Base-by-base conservation (phyloP, 2,888 invertebrate species). In the Eucera pruinosa region DNA sequence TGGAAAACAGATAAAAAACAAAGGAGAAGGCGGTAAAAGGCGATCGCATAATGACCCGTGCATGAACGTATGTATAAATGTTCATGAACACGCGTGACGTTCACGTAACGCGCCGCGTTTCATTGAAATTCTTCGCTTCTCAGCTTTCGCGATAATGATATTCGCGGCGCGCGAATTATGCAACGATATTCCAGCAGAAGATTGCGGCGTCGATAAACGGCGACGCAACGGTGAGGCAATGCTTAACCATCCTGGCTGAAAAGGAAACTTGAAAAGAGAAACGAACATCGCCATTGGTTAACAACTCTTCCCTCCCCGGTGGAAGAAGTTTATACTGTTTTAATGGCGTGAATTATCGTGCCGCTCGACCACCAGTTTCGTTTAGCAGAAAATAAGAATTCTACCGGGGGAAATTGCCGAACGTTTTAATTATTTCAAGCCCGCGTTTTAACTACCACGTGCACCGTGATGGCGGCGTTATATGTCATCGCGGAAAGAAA, bases 61-160 rank as follows among this genome's bases (percentile, higher is more conserved):
- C 23, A 48, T 13, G 23, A 18, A 11, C 52, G 18, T 50, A 27
- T 27, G 36, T 1, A 6, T 5, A 6, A 5, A 47, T 27, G 41
- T 23, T 15, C 15, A 39, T 7, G 30, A 30, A 45, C 47, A 3
- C 52, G 52, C 15, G 60, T n/a, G 36, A 11, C 18, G 61, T 55
- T 64, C 64, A 64, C 55, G 64, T 64, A 65, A 65, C 55, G 15
- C 57, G 50, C 41, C 39, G 30, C 47, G 50, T 62, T 74, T 58
- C 71, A 70, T 74, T 70, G 74, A 74, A 74, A 71, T 74, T 74
- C 71, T 54, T 64, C 64, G 71, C 64, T 39, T 68, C 72, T 72
- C 72, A 68, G 72, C 72, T 74, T 65, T 74, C 74, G 74, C 71
- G 74, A 71, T 74, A 74, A 74, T 71, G 71, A 74, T 74, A 74